phyloP scores from a whole-genome alignment of 2,113 vertebrate species.

The Macquaria australasica region DNA sequence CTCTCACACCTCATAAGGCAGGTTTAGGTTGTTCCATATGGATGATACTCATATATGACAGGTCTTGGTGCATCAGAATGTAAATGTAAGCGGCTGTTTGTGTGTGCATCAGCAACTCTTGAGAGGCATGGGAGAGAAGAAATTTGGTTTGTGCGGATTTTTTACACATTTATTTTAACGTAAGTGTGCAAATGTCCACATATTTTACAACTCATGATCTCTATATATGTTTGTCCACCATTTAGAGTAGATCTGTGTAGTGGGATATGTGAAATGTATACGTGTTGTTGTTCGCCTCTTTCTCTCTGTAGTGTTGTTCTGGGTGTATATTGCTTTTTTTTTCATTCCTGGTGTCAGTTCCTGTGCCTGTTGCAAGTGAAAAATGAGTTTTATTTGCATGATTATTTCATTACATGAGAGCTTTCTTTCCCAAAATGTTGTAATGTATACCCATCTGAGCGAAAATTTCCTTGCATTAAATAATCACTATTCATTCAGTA shows the following conservation, averaged over 20 bases:
- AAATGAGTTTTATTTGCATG: constrained; percentile 3
- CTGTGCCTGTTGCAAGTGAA: not conserved
- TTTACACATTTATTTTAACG: not conserved
- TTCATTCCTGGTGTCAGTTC: not conserved
- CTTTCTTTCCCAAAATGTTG: not conserved
- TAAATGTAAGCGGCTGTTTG: constrained; percentile 68
- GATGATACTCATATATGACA: constrained; percentile 62
- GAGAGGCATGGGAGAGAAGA: not conserved
- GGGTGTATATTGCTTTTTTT: not conserved
- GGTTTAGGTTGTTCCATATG: constrained; percentile 73
- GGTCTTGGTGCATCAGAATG: constrained; percentile 54
- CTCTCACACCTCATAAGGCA: constrained; percentile 50
- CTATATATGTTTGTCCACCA: not conserved
- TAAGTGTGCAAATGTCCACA: constrained; percentile 1
- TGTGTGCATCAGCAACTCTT: constrained; percentile 62
- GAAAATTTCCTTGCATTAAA: not conserved
- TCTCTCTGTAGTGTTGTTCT: not conserved
- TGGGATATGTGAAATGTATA: not conserved
- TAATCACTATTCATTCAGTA: not conserved
- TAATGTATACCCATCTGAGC: not conserved
- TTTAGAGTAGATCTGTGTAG: not conserved
- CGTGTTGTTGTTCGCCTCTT: not conserved
- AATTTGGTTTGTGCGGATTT: constrained; percentile 14
- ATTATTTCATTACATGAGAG: constrained; percentile 15
- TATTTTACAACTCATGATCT: not conserved